These are phyloP conservation scores for Eriocheir sinensis DNA, from an alignment of 1,140 invertebrate species.

Conservation along the genomic window DNA sequence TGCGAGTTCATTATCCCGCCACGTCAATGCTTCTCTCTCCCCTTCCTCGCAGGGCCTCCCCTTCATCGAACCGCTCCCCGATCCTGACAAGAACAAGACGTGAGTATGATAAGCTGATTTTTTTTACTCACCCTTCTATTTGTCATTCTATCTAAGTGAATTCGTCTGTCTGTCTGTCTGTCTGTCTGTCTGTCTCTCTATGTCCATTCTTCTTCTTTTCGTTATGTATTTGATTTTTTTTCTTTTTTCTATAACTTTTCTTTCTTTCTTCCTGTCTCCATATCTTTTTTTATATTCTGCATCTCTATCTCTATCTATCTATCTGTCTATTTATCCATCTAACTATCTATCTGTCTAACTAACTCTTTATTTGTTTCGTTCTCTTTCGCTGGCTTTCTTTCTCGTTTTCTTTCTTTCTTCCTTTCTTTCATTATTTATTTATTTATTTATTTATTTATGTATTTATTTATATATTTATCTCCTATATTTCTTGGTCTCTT, in stretches of 20 bases:
- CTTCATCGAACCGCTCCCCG: constrained; percentile 32
- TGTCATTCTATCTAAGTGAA: not conserved
- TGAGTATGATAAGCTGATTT: not conserved
- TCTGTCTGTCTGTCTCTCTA: no score
- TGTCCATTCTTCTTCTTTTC: no score
- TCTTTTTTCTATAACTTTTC: no score
- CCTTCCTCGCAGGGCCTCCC: constrained; percentile 37
- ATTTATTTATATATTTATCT: no score
- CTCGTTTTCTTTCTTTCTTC: not conserved
- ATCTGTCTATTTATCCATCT: not conserved
- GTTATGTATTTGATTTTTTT: no score
- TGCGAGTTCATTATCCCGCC: not conserved
- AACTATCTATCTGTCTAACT: no score
- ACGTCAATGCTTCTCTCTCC: not conserved
- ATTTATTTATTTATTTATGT: not conserved
- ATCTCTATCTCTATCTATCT: not conserved
- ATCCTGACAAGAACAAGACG: not conserved
- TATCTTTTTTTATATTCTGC: not conserved
- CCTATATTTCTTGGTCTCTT: not conserved
- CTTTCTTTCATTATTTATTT: not conserved
- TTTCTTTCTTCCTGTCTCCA: not conserved
- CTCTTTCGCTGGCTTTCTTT: not conserved
- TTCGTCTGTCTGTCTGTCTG: not conserved
- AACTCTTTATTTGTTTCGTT: no score
- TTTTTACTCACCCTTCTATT: not conserved